These are phyloP conservation scores for Carcinoscorpius rotundicauda DNA, from an alignment of 1,140 invertebrate species.

Conservation along the genomic window DNA sequence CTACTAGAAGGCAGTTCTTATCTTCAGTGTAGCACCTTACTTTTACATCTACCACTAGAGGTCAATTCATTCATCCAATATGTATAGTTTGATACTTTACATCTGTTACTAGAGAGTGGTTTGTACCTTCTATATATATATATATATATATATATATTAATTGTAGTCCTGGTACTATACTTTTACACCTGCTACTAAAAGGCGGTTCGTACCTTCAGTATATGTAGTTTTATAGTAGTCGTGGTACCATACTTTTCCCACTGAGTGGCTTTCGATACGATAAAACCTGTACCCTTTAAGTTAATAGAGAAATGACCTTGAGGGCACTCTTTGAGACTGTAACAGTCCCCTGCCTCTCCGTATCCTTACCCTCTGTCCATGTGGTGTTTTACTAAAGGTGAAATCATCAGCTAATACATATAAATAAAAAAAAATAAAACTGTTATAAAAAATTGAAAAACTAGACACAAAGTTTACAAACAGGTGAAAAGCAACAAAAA, in stretches of 20 bases:
- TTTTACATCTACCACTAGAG: too few species aligned
- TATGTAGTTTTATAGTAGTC: constrained; percentile 39
- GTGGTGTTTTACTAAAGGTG: constrained; percentile 49
- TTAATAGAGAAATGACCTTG: constrained; percentile 72
- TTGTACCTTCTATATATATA: constrained; percentile 38
- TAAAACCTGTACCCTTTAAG: constrained; percentile 56
- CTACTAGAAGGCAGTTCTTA: too few species aligned
- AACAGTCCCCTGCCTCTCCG: constrained; percentile 75
- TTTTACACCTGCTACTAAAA: too few species aligned
- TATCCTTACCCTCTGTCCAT: constrained; percentile 49
- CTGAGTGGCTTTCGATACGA: constrained; percentile 44
- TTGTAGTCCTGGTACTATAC: too few species aligned
- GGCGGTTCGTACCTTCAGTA: constrained; percentile 33
- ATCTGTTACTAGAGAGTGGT: too few species aligned
- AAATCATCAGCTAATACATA: constrained; percentile 52
- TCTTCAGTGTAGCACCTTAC: too few species aligned
- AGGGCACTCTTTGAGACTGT: constrained; percentile 57
- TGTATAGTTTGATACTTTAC: too few species aligned
- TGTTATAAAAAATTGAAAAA: background rate
- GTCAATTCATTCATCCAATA: too few species aligned
- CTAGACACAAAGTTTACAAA: too few species aligned
- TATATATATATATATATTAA: too few species aligned
- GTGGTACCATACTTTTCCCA: constrained; percentile 46
- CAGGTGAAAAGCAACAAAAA: too few species aligned
- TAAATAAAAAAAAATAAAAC: constrained; percentile 8